Percentiles rank a stretch among this genome's conserved stretches.
phyloP scores from a whole-genome alignment of 2,888 invertebrate genomes.

The Odontocerum albicorne region DNA sequence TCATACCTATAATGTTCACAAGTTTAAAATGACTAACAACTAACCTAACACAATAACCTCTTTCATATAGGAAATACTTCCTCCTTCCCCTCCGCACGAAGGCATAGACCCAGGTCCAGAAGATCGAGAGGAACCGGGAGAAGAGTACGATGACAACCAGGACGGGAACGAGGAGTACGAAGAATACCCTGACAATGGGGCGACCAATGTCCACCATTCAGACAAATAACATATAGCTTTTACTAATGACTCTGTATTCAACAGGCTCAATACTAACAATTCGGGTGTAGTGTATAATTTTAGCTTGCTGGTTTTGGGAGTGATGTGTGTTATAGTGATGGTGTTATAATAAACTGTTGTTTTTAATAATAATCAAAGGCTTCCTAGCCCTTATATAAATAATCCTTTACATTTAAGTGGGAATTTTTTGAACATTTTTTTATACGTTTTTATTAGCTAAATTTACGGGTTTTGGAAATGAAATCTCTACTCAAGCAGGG shows the following conservation, averaged over 20 bases:
- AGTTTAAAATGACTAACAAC: slow-evolving; percentile 13
- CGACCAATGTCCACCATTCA: slow-evolving; percentile 37
- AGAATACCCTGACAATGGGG: slow-evolving; percentile 54
- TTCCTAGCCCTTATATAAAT: neutral
- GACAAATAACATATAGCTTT: slow-evolving; percentile 37
- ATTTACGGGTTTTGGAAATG: too few species aligned
- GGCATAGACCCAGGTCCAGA: slow-evolving; percentile 61
- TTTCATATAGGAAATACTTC: slow-evolving; percentile 42
- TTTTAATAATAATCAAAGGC: neutral
- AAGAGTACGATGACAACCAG: slow-evolving; percentile 57
- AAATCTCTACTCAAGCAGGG: too few species aligned
- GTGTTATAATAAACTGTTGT: slow-evolving; percentile 26
- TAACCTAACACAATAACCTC: slow-evolving; percentile 1
- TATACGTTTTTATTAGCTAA: too few species aligned
- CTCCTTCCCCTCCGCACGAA: slow-evolving; percentile 55
- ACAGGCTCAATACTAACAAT: slow-evolving; percentile 30
- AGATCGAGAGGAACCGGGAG: slow-evolving; percentile 56
- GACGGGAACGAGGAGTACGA: slow-evolving; percentile 64
- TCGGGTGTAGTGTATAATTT: slow-evolving; percentile 16
- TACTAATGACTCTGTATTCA: slow-evolving; percentile 27
- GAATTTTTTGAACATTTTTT: neutral
- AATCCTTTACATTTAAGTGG: neutral
- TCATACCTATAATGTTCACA: neutral
- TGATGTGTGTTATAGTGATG: slow-evolving; percentile 16
- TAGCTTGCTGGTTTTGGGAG: slow-evolving; percentile 12